These are phyloP conservation scores for Danionella cerebrum DNA, from an alignment of 2,113 vertebrate genomes.

Conservation along the genomic window DNA sequence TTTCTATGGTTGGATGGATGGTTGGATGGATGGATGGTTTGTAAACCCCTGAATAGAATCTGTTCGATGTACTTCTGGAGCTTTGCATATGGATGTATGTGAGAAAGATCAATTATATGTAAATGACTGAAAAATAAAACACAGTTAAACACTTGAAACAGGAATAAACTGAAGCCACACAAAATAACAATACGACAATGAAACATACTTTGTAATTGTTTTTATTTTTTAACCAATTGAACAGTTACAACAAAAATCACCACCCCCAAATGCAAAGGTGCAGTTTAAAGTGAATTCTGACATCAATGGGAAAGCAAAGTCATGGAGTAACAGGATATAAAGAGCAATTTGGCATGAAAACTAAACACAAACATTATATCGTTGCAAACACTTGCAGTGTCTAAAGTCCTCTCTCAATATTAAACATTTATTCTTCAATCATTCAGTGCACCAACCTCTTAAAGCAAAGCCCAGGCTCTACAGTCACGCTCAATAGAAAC, in stretches of 20 bases:
- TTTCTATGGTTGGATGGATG: too few species aligned
- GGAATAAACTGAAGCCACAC: neutral
- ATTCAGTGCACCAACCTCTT: constrained; percentile 36
- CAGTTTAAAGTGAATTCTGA: constrained; percentile 30
- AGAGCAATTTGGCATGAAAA: neutral
- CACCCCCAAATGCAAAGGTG: constrained; percentile 1
- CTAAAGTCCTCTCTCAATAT: constrained; percentile 24
- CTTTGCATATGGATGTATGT: too few species aligned
- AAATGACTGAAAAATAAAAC: neutral
- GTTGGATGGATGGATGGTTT: too few species aligned
- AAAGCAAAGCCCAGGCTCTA: constrained; percentile 23
- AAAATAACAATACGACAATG: neutral
- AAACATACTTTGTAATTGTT: constrained; percentile 12
- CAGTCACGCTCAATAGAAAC: neutral
- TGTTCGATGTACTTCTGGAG: too few species aligned
- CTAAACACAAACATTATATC: constrained; percentile 4
- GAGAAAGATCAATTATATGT: too few species aligned
- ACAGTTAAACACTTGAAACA: neutral
- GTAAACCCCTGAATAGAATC: too few species aligned
- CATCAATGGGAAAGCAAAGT: constrained; percentile 22
- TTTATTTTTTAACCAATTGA: constrained; percentile 44
- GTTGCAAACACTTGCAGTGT: constrained; percentile 42
- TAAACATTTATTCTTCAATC: constrained; percentile 15
- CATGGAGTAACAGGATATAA: constrained; percentile 9
- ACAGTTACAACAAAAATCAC: constrained; percentile 5